Base-by-base conservation (phyloP, 2,888 invertebrate species). In the Heliconius hortense region DNA sequence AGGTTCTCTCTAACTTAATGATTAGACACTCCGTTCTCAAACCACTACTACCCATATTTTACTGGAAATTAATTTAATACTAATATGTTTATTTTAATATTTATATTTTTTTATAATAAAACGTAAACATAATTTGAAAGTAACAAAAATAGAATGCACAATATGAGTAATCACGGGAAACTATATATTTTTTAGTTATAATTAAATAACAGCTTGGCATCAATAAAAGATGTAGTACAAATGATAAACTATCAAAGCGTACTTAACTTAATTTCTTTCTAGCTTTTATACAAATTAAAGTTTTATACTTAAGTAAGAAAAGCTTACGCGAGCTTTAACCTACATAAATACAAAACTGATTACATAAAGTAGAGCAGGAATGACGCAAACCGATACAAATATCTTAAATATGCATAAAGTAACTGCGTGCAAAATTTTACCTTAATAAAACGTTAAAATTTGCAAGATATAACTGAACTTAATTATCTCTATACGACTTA, bases 381-480 rank as follows among this genome's bases (percentile, higher is more conserved):
- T 66, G 24, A 66, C 39, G 64, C 24, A 39, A 66, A 39, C 64
- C 24, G 28, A 31, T 68, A 11, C 21, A 68, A 53, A 68, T 28
- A 28, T 31, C 7, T 53, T 31, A 31, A 69, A 69, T 53, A 31
- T 69, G 31, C 69, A 69, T 56, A 31, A 69, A 56, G n/a, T 53
- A 56, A 69, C 21, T 56, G 69, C 31, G 13, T 15, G 28, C n/a
- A 69, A 69, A n/a, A 69, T n/a, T 31, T 53, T n/a, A 31, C 53
- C n/a, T 28, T 15, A 66, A 28, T 68, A 68, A 69, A 53, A 53
- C 53, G n/a, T 56, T 56, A 56, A 69, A 69, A 69, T 31, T 56
- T 56, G n/a, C 56, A 56, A 69, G 31, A 26, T 48, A 53, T 68
- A 53, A 68, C 28, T 69, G 53, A 69, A 69, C 53, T 69, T 69